Evolutionary conservation across 2,797 vertebrate species (phyloP), one percentile per base, ranked within the genome.

Genomic region (Poecilia wingei): DNA sequence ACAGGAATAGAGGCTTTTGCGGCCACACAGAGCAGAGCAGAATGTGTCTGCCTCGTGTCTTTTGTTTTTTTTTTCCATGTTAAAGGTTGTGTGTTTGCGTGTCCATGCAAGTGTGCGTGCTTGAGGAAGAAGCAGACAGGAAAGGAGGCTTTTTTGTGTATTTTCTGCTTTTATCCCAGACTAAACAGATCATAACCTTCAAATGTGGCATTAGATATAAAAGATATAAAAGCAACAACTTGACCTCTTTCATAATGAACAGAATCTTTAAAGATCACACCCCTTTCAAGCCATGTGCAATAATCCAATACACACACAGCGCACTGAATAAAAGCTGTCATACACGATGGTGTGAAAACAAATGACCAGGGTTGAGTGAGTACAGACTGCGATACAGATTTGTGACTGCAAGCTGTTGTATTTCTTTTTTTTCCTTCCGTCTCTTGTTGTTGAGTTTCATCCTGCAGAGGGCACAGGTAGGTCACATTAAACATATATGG

Each of bases 401-500:
- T 16, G 68, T 8, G 14, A 8, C 36, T 41, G 20, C 20, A 10
- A 39, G 36, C 36, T 22, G 7, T 46, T 70, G 43, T 31, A 12
- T 43, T 39, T 1, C 36, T 39, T 39, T 77, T 78, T 46, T 74
- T 12, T 45, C 59, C 68, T 76, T 53, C 53, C 12, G n/a, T 22
- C 39, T 57, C 64, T 81, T 64, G 31, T 81, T 64, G 31, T 76
- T 77, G 73, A 81, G 28, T 59, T 76, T 78, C 71, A 39, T 46
- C 20, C 41, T 0, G 31, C 1, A 64, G 57, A 84, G 68, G 71
- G 46, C 39, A 82, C 72, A 74, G 39, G 39, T 57, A 43, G 82
- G 47, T 87, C 80, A 91, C 76, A 83, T 86, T 84, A 85, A 88
- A 80, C 85, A 91, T 86, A 87, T 75, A 86, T 89, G 66, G 10